Conservation (phyloP, 2,888 invertebrate species). For the Bellardia bayeri region DNA sequence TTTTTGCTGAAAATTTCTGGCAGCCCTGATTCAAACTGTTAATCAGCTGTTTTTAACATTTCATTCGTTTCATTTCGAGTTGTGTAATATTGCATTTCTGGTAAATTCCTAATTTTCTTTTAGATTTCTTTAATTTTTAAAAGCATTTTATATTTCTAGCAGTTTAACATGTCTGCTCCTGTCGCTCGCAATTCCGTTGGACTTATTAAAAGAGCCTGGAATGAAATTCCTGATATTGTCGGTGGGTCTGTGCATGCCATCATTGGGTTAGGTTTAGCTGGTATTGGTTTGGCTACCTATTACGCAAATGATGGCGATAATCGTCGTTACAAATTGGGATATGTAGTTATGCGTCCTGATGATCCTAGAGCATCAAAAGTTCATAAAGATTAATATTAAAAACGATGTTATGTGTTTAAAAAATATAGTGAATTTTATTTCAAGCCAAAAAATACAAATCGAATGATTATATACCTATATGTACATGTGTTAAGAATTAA, state of each 20-base stretch:
- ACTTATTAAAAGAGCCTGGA: slow-evolving; percentile 85
- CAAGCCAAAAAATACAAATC: slow-evolving; percentile 3
- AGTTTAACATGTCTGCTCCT: slow-evolving; percentile 79
- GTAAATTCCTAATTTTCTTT: neutral
- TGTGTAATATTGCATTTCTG: slow-evolving; percentile 46
- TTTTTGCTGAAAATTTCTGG: too few relatives aligned
- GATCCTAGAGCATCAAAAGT: slow-evolving; percentile 87
- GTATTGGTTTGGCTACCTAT: slow-evolving; percentile 85
- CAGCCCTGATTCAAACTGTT: too few relatives aligned
- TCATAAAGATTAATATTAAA: slow-evolving; percentile 84
- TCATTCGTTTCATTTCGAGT: neutral
- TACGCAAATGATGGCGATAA: slow-evolving; percentile 87
- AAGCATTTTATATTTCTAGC: neutral
- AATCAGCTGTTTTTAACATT: slow-evolving; percentile 8
- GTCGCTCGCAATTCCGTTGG: slow-evolving; percentile 79
- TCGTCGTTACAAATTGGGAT: slow-evolving; percentile 87
- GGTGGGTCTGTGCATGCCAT: slow-evolving; percentile 86
- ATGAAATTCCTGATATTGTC: slow-evolving; percentile 90
- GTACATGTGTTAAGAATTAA: neutral
- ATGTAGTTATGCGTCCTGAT: slow-evolving; percentile 88
- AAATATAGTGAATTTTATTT: slow-evolving; percentile 48
- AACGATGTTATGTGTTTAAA: slow-evolving; percentile 60
- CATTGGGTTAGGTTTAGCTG: slow-evolving; percentile 86
- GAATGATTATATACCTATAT: neutral
- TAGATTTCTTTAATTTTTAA: neutral